phyloP scores from a whole-genome alignment of 2,888 invertebrate species.

The Morinoia aosen region DNA sequence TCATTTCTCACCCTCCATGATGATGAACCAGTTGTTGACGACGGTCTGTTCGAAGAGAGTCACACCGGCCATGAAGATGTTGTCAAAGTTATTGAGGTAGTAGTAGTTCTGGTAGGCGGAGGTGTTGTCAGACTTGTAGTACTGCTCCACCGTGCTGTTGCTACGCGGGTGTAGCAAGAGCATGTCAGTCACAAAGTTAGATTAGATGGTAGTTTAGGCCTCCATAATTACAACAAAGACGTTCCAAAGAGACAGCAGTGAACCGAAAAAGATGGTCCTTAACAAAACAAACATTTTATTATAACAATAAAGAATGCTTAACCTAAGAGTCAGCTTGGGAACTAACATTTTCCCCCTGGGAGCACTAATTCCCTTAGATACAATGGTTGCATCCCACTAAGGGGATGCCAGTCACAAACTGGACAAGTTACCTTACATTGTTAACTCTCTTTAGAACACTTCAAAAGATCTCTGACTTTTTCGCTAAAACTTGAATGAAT shows the following conservation, averaged over 20 bases:
- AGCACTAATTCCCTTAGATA: too few species aligned
- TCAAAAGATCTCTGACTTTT: too few species aligned
- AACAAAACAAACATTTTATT: too few species aligned
- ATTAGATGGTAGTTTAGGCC: background rate
- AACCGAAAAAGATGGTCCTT: background rate
- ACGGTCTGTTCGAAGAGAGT: conserved; percentile 91
- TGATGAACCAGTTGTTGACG: conserved; percentile 90
- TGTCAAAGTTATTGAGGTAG: conserved; percentile 88
- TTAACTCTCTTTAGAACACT: too few species aligned
- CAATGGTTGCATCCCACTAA: too few species aligned
- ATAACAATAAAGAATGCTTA: too few species aligned
- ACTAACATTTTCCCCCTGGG: too few species aligned
- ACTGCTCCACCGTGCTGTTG: conserved; percentile 87
- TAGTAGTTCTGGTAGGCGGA: conserved; percentile 81
- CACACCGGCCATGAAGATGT: conserved; percentile 80
- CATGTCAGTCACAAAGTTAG: background rate
- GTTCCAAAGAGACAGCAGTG: background rate
- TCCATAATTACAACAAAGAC: too few species aligned
- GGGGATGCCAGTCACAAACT: too few species aligned
- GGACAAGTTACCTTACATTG: too few species aligned
- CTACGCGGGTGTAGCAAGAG: conserved; percentile 73
- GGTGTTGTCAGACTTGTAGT: conserved; percentile 82
- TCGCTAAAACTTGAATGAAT: too few species aligned
- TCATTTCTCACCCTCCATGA: conserved; percentile 80
- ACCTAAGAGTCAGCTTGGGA: too few species aligned